These are phyloP conservation scores for Carassius carassius DNA, from an alignment of 2,113 vertebrate species.

Conservation along the genomic window DNA sequence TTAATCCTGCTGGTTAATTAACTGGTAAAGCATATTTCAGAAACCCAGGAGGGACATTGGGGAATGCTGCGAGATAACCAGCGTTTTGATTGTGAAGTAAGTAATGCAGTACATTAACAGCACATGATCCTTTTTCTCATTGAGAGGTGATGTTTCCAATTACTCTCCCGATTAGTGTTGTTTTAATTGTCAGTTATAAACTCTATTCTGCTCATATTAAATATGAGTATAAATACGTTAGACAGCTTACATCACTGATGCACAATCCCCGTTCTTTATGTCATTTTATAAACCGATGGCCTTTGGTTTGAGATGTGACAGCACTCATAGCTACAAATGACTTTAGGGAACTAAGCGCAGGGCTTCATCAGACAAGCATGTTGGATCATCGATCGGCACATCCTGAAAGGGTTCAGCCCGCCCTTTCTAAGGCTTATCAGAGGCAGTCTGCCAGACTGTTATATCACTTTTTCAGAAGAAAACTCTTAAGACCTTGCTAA, in stretches of 20 bases:
- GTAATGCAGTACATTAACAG: constrained; percentile 20
- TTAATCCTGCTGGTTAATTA: constrained; percentile 55
- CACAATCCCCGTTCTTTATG: background rate
- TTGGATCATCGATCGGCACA: constrained; percentile 48
- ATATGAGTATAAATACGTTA: constrained; percentile 17
- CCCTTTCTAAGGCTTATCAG: constrained; percentile 52
- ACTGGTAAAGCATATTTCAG: constrained; percentile 42
- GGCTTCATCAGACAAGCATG: constrained; percentile 48
- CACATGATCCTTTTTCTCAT: constrained; percentile 37
- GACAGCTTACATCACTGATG: background rate
- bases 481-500: constrained; percentile 54
- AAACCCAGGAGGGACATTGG: background rate
- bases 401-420: constrained; percentile 47
- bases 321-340: constrained; percentile 22
- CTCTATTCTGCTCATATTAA: background rate
- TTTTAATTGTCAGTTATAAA: constrained; percentile 30
- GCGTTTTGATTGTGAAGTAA: constrained; percentile 33
- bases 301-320: constrained; percentile 32
- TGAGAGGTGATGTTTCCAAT: constrained; percentile 23
- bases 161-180: constrained; percentile 23
- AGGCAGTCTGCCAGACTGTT: constrained; percentile 36
- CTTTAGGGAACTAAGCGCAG: constrained; percentile 4
- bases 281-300: constrained; percentile 33
- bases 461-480: constrained; percentile 53
- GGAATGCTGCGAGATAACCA: constrained; percentile 20